These are phyloP conservation scores for Sycophila texana DNA, from an alignment of 2,888 invertebrate genomes.

Conservation along the genomic window DNA sequence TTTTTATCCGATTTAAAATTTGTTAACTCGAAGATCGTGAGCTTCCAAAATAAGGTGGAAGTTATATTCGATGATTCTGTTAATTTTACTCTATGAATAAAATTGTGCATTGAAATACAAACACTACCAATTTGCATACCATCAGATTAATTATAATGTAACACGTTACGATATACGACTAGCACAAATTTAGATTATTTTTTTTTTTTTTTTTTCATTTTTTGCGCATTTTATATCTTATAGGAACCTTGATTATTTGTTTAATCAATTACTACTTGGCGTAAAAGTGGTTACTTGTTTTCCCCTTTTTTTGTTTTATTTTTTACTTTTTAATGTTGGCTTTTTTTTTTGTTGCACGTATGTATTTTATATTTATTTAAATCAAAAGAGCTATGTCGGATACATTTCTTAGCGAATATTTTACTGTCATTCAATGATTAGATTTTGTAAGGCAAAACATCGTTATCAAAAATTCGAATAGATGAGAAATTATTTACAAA, in stretches of 20 bases:
- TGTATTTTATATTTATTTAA: slow-evolving; percentile 53
- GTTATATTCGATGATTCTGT: slow-evolving; percentile 30
- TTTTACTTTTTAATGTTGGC: slow-evolving; percentile 49
- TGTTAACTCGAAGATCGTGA: slow-evolving; percentile 27
- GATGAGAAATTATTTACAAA: slow-evolving; percentile 52
- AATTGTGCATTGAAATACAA: slow-evolving; percentile 28
- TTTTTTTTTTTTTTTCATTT: slow-evolving; percentile 29
- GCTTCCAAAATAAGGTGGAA: slow-evolving; percentile 32
- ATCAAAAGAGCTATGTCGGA: slow-evolving; percentile 53
- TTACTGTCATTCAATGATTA: slow-evolving; percentile 48
- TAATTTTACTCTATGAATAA: slow-evolving; percentile 38
- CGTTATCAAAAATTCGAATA: slow-evolving; percentile 45
- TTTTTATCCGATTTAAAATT: slow-evolving; percentile 6
- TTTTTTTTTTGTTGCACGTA: slow-evolving; percentile 43
- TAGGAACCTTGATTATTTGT: slow-evolving; percentile 31
- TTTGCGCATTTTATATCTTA: slow-evolving; percentile 26
- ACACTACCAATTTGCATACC: slow-evolving; percentile 34
- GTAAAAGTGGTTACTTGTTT: slow-evolving; percentile 34
- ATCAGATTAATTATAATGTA: slow-evolving; percentile 38
- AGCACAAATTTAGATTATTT: slow-evolving; percentile 24
- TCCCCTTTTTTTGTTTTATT: slow-evolving; percentile 29
- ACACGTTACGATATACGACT: slow-evolving; percentile 21
- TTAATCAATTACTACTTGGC: slow-evolving; percentile 13
- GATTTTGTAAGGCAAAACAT: slow-evolving; percentile 48
- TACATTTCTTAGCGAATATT: slow-evolving; percentile 42